Conservation (phyloP, 2,113 vertebrate species). For the Neogobius melanostomus region DNA sequence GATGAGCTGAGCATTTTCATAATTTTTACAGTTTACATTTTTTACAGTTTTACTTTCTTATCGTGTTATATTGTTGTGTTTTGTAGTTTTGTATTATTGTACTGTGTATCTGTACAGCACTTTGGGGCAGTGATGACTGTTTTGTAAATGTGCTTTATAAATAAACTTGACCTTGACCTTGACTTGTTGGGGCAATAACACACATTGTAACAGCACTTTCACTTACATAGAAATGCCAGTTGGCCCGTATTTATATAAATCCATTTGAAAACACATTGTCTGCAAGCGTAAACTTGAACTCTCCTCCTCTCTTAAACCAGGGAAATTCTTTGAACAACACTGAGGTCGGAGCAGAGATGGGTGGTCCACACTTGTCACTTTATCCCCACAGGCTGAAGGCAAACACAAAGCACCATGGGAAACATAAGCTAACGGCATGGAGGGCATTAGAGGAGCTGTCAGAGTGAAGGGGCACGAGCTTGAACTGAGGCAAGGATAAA, state of each 20-base stretch:
- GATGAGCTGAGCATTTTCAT: too few species aligned
- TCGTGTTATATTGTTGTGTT: too few species aligned
- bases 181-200: too few species aligned
- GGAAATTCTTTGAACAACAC: constrained; percentile 63
- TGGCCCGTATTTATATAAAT: constrained; percentile 34
- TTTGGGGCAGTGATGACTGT: too few species aligned
- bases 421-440: constrained; percentile 45
- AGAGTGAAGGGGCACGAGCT: constrained; percentile 35
- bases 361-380: constrained; percentile 76
- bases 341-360: constrained; percentile 64
- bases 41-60: too few species aligned
- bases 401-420: constrained; percentile 71
- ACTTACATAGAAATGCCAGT: neutral
- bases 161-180: too few species aligned
- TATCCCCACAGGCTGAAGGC: constrained; percentile 63
- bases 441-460: constrained; percentile 46
- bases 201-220: neutral
- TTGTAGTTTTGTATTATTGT: too few species aligned
- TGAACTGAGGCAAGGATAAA: constrained; percentile 44
- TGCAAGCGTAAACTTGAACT: constrained; percentile 43
- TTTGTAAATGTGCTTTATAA: too few species aligned
- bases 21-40: too few species aligned
- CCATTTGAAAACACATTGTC: constrained; percentile 36
- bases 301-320: constrained; percentile 31
- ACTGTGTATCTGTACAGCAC: too few species aligned